phyloP scores from a whole-genome alignment of 2,888 invertebrate genomes.

The Drosophila tripunctata region DNA sequence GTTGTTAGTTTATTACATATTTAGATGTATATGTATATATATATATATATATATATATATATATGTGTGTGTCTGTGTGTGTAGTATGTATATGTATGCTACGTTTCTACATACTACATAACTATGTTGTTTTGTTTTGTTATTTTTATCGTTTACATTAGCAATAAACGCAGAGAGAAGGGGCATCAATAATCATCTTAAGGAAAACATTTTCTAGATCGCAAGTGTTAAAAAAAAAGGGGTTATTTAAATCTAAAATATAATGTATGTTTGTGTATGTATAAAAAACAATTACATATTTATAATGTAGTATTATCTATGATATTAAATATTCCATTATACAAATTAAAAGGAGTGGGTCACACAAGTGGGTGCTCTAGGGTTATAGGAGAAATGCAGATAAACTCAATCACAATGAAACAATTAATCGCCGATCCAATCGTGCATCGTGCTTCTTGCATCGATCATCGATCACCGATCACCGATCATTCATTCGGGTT shows the following conservation, averaged over 20 bases:
- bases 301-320: slow-evolving; percentile 28
- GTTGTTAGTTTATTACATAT: slow-evolving; percentile 44
- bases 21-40: slow-evolving; percentile 19
- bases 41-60: slow-evolving; percentile 26
- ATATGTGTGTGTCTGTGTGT: slow-evolving; percentile 13
- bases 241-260: too few relatives aligned
- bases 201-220: slow-evolving; percentile 69
- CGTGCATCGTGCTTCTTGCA: too few relatives aligned
- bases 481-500: slow-evolving; percentile 54
- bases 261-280: slow-evolving; percentile 37
- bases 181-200: slow-evolving; percentile 38
- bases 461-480: too few relatives aligned
- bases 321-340: slow-evolving; percentile 53
- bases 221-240: slow-evolving; percentile 44
- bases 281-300: slow-evolving; percentile 57
- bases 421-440: slow-evolving; percentile 49
- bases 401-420: slow-evolving; percentile 77
- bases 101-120: slow-evolving; percentile 44
- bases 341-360: slow-evolving; percentile 41
- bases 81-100: slow-evolving; percentile 24
- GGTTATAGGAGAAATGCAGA: slow-evolving; percentile 74
- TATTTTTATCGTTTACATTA: slow-evolving; percentile 58
- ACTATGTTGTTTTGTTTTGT: slow-evolving; percentile 35
- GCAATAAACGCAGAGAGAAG: slow-evolving; percentile 49
- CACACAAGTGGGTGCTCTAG: background rate